These are phyloP conservation scores for Rambutsinella grinnellia DNA, from an alignment of 2,888 invertebrate genomes.

Conservation along the genomic window DNA sequence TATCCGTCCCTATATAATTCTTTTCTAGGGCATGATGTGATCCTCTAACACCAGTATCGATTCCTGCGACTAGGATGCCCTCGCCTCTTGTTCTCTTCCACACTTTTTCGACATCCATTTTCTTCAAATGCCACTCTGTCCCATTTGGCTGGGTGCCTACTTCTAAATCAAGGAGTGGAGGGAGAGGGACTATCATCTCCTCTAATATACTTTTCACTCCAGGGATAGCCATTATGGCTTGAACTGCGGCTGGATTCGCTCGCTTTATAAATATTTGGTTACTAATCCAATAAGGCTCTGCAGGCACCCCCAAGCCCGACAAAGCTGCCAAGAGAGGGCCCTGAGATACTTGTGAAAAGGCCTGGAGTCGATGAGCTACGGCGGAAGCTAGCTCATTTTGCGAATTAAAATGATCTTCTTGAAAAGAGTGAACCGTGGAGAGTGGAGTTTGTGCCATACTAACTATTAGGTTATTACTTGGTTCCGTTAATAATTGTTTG, in stretches of 20 bases:
- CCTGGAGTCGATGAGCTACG: no score
- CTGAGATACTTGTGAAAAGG: not conserved
- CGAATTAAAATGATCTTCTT: no score
- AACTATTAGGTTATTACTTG: no score
- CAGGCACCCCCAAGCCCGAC: not conserved
- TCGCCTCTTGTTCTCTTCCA: constrained; percentile 33
- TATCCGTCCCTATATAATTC: constrained; percentile 29
- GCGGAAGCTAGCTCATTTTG: no score
- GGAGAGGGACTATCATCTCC: constrained; percentile 19
- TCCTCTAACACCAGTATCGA: constrained; percentile 29
- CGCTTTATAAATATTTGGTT: constrained; percentile 29
- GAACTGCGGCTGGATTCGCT: constrained; percentile 9
- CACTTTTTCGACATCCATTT: constrained; percentile 13
- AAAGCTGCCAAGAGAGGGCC: constrained; percentile 11
- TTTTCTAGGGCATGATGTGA: constrained; percentile 13
- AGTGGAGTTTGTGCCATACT: no score
- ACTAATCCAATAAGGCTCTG: constrained; percentile 23
- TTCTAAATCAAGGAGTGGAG: constrained; percentile 8
- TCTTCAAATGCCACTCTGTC: constrained; percentile 26
- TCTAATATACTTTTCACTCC: constrained; percentile 2
- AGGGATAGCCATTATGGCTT: not conserved
- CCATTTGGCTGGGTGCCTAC: constrained; percentile 17
- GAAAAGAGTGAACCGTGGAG: no score
- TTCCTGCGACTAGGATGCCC: constrained; percentile 29
- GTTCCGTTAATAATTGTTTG: no score